These are phyloP conservation scores for Plutella xylostella DNA, from an alignment of 2,888 invertebrate species.

Conservation along the genomic window DNA sequence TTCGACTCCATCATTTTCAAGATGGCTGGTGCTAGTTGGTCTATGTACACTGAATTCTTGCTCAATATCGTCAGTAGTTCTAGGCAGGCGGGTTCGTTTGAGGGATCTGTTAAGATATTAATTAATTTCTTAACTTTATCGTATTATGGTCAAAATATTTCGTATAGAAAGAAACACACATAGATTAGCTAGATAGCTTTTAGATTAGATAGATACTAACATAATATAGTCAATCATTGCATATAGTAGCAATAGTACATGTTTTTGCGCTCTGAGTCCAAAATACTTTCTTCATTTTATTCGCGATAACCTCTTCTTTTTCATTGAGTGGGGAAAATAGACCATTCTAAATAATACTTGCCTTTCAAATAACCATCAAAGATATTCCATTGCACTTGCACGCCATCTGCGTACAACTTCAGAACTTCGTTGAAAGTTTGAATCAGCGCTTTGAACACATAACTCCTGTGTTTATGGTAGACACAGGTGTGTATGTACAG, in stretches of 20 bases:
- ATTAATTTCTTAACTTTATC: neutral
- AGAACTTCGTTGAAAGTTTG: constrained; percentile 24
- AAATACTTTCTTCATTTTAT: too few relatives aligned
- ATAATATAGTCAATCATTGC: too few relatives aligned
- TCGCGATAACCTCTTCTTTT: too few relatives aligned
- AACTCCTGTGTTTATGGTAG: constrained; percentile 16
- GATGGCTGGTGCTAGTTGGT: constrained; percentile 23
- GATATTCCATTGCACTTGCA: constrained; percentile 25
- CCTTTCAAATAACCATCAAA: constrained; percentile 27
- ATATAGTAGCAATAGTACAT: too few relatives aligned
- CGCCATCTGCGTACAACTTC: constrained; percentile 22
- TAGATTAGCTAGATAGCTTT: too few relatives aligned
- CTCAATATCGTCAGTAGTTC: constrained; percentile 22
- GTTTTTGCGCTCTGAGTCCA: too few relatives aligned
- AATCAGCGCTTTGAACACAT: constrained; percentile 22
- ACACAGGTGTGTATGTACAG: constrained; percentile 27
- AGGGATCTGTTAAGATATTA: constrained; percentile 16
- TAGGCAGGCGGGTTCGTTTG: constrained; percentile 17
- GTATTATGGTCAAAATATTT: too few relatives aligned
- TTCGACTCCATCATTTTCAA: constrained; percentile 14
- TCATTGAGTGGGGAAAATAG: too few relatives aligned
- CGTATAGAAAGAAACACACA: too few relatives aligned
- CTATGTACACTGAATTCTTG: constrained; percentile 26
- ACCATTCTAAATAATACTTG: too few relatives aligned
- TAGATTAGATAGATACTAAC: too few relatives aligned